Evolutionary conservation across 2,113 vertebrate genomes (phyloP), one percentile per base, ranked within the genome.

Genomic region (Phalacrocorax pelagicus): DNA sequence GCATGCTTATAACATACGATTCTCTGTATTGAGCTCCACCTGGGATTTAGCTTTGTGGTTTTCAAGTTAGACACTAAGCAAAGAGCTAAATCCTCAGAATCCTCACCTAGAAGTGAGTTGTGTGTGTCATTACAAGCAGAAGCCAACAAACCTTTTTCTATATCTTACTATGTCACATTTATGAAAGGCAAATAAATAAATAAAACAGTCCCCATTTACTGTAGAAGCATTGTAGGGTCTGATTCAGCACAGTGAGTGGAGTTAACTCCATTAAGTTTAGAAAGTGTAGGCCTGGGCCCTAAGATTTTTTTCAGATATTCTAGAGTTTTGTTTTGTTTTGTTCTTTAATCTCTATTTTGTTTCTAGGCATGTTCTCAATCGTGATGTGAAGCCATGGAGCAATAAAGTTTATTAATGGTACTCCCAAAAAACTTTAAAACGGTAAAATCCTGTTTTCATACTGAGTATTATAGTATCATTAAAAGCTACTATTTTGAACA

Each of bases 1-100:
- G 13, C 54, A 66, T 5, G 2, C 14, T 75, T 34, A 23, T 0
- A 82, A 20, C 3, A 2, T 5, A 42, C 0, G 11, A 24, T 47
- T 62, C 58, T 72, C 29, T 81, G 23, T 59, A 15, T 30, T 16
- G 21, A 18, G 36, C 27, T 34, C 52, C 52, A 9, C 20, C 16
- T 59, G 55, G 55, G 32, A 42, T 80, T 71, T 22, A 54, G 15
- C 30, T 65, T 86, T 86, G 10, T 81, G 14, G 65, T 93, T 92
- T 38, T 34, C 32, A 2, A 12, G 6, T 44, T 24, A 47, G 46
- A 20, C 19, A 17, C 5, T 36, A 54, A 40, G 65, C 15, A 55
- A 54, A 67, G 18, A 87, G 16, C 9, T 30, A 13, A 77, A 69
- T 88, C 32, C 40, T 67, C 34, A 6, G 29, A 66, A 11, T 17